A percentile compares a stretch with the other conserved stretches of the same genome.
These are phyloP conservation scores for Caenorhabditis tropicalis DNA, from an alignment of 1,140 invertebrate species.

Conservation along the genomic window DNA sequence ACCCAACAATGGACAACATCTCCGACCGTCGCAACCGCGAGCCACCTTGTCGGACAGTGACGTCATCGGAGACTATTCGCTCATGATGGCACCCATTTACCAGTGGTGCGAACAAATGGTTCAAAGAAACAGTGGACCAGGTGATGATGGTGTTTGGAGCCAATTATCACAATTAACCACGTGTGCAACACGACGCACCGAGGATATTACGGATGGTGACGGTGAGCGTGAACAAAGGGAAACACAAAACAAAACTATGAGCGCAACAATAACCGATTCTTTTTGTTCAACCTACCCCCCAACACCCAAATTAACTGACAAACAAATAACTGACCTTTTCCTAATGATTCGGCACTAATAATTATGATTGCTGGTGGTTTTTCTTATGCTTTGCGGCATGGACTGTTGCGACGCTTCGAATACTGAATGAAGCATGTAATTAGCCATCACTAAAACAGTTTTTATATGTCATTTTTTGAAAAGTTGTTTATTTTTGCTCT, in stretches of 20 bases:
- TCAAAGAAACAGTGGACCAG: constrained; percentile 40
- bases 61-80: constrained; percentile 65
- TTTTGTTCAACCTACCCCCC: background rate
- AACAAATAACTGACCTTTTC: background rate
- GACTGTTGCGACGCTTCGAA: background rate
- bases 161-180: constrained; percentile 44
- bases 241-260: background rate
- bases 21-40: constrained; percentile 9
- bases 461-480: background rate
- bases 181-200: constrained; percentile 31
- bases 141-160: constrained; percentile 42
- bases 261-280: background rate
- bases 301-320: background rate
- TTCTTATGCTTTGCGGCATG: background rate
- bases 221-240: constrained; percentile 19
- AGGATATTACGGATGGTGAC: constrained; percentile 27
- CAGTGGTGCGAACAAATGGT: constrained; percentile 65
- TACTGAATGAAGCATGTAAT: background rate
- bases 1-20: constrained; percentile 12
- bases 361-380: background rate
- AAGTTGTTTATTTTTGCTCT: background rate
- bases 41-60: constrained; percentile 60
- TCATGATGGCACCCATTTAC: constrained; percentile 69
- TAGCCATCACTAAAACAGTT: background rate
- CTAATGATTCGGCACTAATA: background rate